Base-by-base conservation (phyloP, 2,888 invertebrate genomes). In the Cerceris ruficornis region DNA sequence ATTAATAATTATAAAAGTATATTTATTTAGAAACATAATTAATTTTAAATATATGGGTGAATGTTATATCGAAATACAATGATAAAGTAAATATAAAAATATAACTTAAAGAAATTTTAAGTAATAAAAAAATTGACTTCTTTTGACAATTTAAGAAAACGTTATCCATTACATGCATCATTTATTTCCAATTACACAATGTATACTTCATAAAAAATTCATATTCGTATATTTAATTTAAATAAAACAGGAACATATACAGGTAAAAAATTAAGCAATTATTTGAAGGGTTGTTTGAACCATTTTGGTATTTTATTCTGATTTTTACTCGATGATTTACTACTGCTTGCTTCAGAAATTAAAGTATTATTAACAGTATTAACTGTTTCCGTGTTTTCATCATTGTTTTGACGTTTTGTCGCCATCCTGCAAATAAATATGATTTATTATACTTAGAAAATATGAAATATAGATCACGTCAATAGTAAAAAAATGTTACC, bases 401-500 rank as follows among this genome's bases (percentile, higher is more conserved):
- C 55, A 66, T 72, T 55, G 50, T 73, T 75, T 59, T 70, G 68
- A 9, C 81, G 82, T 39, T 75, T 77, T 76, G 82, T 85, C 6
- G 76, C 73, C 41, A 77, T 84, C 62, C 90, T 89, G 14, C 55
- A 78, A 67, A 76, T 13, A 14, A 28, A 57, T 52, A 15, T 14
- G 13, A 52, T 2, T 6, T 50, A 41, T 0, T 14, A 41, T 14
- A 15, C 7, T 28, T 64, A 28, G 17, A 55, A 57, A 28, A 28
- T 11, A 11, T 46, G 46, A 46, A 46, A 1, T 28, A 28, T 28
- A 28, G 28, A 28, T 28, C 28, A 28, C 1, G 28, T 28, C 28
- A 28, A 4, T 28, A 28, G 39, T 39, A 41, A 66, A 8, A 28
- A 17, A 13, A 4, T 7, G 55, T 71, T 91, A 95, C 95, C 96